Percentiles rank a stretch among this genome's conserved stretches.
phyloP scores from a whole-genome alignment of 2,888 invertebrate genomes.

The Harpalus rufipes region DNA sequence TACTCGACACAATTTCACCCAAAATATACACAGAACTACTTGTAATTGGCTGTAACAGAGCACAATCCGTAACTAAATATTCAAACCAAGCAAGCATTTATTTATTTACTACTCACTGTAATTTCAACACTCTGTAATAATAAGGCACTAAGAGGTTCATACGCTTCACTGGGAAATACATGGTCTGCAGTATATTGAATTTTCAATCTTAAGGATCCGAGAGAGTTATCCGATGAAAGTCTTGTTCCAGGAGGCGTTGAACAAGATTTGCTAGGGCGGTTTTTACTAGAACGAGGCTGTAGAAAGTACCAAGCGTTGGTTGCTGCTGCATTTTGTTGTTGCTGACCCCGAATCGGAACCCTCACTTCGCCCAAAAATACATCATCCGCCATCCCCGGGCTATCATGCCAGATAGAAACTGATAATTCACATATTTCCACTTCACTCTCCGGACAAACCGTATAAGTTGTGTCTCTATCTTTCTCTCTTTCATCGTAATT shows the following conservation, averaged over 20 bases:
- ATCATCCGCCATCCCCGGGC: slow-evolving; percentile 87
- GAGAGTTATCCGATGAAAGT: slow-evolving; percentile 82
- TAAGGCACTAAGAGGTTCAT: slow-evolving; percentile 87
- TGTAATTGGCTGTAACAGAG: slow-evolving; percentile 83
- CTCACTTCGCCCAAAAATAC: slow-evolving; percentile 94
- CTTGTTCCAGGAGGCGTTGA: slow-evolving; percentile 88
- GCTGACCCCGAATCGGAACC: slow-evolving; percentile 86
- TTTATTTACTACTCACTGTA: slow-evolving; percentile 78
- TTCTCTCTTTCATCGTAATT: slow-evolving; percentile 78
- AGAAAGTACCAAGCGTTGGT: slow-evolving; percentile 90
- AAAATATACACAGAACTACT: slow-evolving; percentile 90
- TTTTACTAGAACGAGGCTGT: slow-evolving; percentile 84
- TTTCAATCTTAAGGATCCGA: slow-evolving; percentile 91
- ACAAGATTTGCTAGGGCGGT: slow-evolving; percentile 81
- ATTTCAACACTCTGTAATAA: slow-evolving; percentile 86
- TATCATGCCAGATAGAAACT: slow-evolving; percentile 92
- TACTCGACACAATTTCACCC: slow-evolving; percentile 91
- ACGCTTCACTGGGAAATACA: slow-evolving; percentile 91
- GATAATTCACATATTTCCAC: slow-evolving; percentile 89
- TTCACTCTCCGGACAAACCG: slow-evolving; percentile 77
- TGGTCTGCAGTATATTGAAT: slow-evolving; percentile 94
- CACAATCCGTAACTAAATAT: background rate
- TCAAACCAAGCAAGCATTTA: background rate
- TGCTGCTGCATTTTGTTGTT: slow-evolving; percentile 81
- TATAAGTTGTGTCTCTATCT: slow-evolving; percentile 74